These are phyloP conservation scores for Blastobasis lacticolella DNA, from an alignment of 2,888 invertebrate species.

Conservation along the genomic window DNA sequence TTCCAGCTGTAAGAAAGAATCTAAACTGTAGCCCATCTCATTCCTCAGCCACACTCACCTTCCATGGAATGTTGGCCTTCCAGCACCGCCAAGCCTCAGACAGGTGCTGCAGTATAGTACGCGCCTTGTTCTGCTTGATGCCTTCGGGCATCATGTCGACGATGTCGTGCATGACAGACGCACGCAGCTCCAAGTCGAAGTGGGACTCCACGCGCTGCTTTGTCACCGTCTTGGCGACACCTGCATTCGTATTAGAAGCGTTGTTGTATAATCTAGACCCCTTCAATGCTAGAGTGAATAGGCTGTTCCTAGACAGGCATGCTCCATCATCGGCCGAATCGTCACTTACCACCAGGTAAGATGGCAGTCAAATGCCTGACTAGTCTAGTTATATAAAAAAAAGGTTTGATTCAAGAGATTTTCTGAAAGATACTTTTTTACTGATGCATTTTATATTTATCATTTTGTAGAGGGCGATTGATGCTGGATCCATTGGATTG, in stretches of 20 bases:
- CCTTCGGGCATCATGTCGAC: conserved; percentile 99
- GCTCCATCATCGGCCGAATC: no score
- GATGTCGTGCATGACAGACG: conserved; percentile 97
- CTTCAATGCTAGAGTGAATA: no score
- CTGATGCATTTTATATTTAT: no score
- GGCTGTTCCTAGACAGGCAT: no score
- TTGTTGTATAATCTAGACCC: neutral
- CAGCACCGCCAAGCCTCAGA: conserved; percentile 99
- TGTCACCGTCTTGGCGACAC: conserved; percentile 99
- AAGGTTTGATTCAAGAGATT: no score
- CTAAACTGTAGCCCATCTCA: no score
- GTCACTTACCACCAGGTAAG: no score
- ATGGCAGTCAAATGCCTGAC: neutral
- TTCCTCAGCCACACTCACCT: conserved; percentile 76
- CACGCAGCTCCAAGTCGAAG: conserved; percentile 98
- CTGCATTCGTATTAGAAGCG: conserved; percentile 21
- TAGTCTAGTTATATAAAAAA: neutral
- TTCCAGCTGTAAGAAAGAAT: no score
- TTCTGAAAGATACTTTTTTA: no score
- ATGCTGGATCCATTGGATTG: no score
- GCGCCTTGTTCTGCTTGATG: conserved; percentile 99
- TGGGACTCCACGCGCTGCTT: conserved; percentile 99
- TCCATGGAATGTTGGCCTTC: conserved; percentile 99
- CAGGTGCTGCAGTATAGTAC: conserved; percentile 98
- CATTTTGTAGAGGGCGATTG: no score